These are phyloP conservation scores for Melanogrammus aeglefinus DNA, from an alignment of 2,797 vertebrate species.

Conservation along the genomic window DNA sequence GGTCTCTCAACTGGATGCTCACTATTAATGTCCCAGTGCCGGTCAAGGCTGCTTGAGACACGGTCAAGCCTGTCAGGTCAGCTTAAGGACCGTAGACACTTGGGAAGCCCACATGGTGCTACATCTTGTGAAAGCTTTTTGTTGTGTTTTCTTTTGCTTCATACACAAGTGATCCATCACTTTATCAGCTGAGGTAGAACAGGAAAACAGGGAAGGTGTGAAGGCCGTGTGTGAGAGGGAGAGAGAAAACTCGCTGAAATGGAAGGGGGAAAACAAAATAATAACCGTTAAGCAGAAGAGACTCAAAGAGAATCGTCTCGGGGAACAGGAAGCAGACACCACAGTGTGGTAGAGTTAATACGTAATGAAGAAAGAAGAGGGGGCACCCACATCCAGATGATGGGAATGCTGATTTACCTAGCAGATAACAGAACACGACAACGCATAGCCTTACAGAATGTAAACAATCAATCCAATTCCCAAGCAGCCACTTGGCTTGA, in stretches of 20 bases:
- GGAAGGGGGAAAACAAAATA: slow-evolving; percentile 9
- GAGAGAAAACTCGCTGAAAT: slow-evolving; percentile 9
- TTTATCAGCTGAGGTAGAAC: slow-evolving; percentile 14
- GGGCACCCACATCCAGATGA: not conserved
- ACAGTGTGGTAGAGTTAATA: not conserved
- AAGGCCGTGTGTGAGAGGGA: slow-evolving; percentile 9
- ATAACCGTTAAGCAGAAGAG: slow-evolving; percentile 1
- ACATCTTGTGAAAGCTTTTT: not conserved
- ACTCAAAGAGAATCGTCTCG: not conserved
- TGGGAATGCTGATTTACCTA: not conserved
- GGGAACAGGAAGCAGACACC: not conserved
- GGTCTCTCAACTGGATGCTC: too few relatives aligned
- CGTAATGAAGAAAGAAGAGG: not conserved
- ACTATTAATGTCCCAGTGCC: not conserved
- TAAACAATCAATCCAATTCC: not conserved
- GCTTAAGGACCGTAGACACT: not conserved
- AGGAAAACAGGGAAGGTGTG: not conserved
- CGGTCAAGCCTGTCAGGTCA: not conserved
- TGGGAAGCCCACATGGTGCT: not conserved
- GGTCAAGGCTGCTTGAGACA: too few relatives aligned
- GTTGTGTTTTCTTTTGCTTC: not conserved
- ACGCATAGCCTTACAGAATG: not conserved
- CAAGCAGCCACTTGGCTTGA: not conserved
- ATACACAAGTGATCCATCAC: slow-evolving; percentile 24
- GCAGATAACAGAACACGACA: not conserved